Evolutionary conservation across 2,888 invertebrate species (phyloP), one percentile per base, ranked within the genome.

Genomic region (Acleris sparsana): DNA sequence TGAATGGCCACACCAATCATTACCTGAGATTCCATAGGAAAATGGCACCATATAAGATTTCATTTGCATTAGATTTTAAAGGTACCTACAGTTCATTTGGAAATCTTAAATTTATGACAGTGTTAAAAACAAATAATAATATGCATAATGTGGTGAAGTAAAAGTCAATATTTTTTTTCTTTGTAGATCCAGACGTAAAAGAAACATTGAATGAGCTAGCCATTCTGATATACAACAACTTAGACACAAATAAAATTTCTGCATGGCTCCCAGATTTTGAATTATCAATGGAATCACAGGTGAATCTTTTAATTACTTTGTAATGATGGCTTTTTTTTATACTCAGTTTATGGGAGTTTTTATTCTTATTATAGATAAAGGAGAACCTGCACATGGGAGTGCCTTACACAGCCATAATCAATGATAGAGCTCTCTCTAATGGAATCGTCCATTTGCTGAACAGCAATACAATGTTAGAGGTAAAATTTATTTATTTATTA

Each of bases 31-130:
- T 96, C 51, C 96, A 97, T 77, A 93, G 95, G 66, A 95, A 94
- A 85, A 87, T 97, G 67, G 94, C 96, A 16, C 97, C 97, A 0
- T 97, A 95, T 78, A 97, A 97, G 92, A 94, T 96, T 68, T 93
- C 94, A 55, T 94, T 97, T 81, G 93, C 94, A 20, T 82, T 94
- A 57, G 79, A 93, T 59, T 78, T 79, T 72, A 68, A 83, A 80
- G 85, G 93, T 93, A 75, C 46, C 5, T 18, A 71, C 62, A 69
- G 74, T 72, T 69, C 60, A 22, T 13, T 33, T 59, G 16, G 52
- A 58, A 33, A 16, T 46, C 16, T 46, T n/a, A 5, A 2, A 16
- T n/a, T 44, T 17, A 46, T 39, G 3, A 3, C 4, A 33, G 11
- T 39, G 39, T 13, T 9, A 39, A 11, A 39, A 39, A 39, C 13